phyloP scores from a whole-genome alignment of 1,140 invertebrate species.

The Chlorops oryzae region DNA sequence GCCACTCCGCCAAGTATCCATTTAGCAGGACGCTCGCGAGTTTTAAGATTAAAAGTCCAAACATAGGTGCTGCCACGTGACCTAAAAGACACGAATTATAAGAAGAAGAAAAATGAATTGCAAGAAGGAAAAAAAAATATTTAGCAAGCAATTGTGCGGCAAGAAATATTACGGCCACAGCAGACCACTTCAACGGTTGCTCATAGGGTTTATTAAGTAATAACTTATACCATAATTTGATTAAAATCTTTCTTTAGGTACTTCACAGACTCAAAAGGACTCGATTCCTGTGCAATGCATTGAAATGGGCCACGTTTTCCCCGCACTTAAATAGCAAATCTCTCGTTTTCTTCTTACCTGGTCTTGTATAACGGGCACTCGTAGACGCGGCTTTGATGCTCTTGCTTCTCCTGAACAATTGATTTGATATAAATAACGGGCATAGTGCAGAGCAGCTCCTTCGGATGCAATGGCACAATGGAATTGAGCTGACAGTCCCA shows the following conservation, averaged over 20 bases:
- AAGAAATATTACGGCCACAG: too few species aligned
- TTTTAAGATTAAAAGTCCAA: slow-evolving; percentile 93
- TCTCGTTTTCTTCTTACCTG: too few species aligned
- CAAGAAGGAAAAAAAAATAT: slow-evolving; percentile 1
- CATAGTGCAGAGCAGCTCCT: slow-evolving; percentile 85
- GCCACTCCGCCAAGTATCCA: slow-evolving; percentile 92
- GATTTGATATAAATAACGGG: slow-evolving; percentile 87
- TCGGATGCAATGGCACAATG: slow-evolving; percentile 77
- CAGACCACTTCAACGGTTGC: too few species aligned
- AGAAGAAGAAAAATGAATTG: neutral
- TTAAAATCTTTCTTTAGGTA: too few species aligned
- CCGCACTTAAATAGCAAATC: too few species aligned
- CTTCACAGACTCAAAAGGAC: too few species aligned
- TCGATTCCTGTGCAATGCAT: too few species aligned
- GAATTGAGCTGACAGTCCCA: slow-evolving; percentile 77
- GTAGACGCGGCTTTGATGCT: slow-evolving; percentile 77
- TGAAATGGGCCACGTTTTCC: too few species aligned
- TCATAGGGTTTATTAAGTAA: too few species aligned
- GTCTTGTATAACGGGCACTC: slow-evolving; percentile 95
- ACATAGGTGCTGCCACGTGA: slow-evolving; percentile 84
- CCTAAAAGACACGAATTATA: slow-evolving; percentile 32
- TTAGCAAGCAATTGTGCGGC: too few species aligned
- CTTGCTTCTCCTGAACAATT: slow-evolving; percentile 83
- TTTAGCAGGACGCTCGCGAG: slow-evolving; percentile 78
- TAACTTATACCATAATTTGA: too few species aligned